phyloP scores from a whole-genome alignment of 92 coral and sea anemone genomes.

The Muricea muricata region DNA sequence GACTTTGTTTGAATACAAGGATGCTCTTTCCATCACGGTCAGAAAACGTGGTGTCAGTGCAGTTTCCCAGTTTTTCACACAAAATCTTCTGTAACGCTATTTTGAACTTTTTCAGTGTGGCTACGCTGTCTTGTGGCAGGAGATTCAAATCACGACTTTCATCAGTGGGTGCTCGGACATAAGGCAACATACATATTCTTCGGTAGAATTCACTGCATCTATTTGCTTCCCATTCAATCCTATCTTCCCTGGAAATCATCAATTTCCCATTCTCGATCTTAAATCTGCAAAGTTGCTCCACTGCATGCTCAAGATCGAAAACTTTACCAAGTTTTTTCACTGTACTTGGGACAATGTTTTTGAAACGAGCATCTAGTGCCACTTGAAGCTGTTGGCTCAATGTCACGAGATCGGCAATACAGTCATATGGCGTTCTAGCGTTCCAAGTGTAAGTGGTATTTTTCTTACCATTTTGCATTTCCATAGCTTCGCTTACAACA shows the following conservation, averaged over 20 bases:
- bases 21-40: neutral
- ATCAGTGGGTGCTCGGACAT: constrained; percentile 18
- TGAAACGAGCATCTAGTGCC: neutral
- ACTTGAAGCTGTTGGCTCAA: constrained; percentile 7
- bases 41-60: constrained; percentile 4
- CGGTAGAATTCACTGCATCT: constrained; percentile 25
- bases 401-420: neutral
- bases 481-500: constrained; percentile 5
- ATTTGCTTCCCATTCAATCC: constrained; percentile 31
- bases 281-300: neutral
- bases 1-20: constrained; percentile 16
- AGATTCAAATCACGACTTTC: neutral
- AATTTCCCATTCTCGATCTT: too few relatives aligned
- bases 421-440: constrained; percentile 3
- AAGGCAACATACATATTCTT: constrained; percentile 18
- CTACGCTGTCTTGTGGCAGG: too few relatives aligned
- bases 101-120: constrained; percentile 28
- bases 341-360: neutral
- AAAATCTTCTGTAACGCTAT: constrained; percentile 36
- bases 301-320: constrained; percentile 15
- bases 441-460: constrained; percentile 25
- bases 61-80: constrained; percentile 23
- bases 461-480: neutral
- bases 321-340: neutral
- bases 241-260: constrained; percentile 28